Percentiles rank a stretch among this genome's conserved stretches.
These are phyloP conservation scores for Sinocyclocheilus anshuiensis DNA, from an alignment of 2,113 vertebrate genomes.

Conservation along the genomic window DNA sequence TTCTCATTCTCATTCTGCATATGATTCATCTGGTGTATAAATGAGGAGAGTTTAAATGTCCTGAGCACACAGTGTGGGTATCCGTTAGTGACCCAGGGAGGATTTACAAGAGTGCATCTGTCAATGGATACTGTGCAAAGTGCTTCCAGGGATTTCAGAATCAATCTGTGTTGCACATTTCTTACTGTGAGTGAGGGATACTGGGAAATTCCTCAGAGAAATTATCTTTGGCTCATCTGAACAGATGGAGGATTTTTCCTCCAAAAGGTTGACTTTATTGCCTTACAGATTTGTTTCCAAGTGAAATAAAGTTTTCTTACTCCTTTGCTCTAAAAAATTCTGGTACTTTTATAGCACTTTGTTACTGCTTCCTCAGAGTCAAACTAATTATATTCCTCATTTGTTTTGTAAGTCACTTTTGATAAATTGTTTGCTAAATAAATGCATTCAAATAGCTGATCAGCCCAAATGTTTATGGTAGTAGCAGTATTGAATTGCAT, in stretches of 20 bases:
- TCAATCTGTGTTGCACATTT: neutral
- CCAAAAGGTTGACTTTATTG: neutral
- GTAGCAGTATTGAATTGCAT: neutral
- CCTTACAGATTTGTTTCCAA: neutral
- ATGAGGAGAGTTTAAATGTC: neutral
- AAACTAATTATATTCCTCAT: neutral
- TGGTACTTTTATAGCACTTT: neutral
- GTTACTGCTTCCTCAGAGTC: neutral
- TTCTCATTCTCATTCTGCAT: neutral
- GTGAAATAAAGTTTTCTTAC: neutral
- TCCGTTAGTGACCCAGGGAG: constrained; percentile 1
- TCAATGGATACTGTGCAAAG: constrained; percentile 5
- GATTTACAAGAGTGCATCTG: constrained; percentile 30
- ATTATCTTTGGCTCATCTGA: neutral
- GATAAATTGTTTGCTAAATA: neutral
- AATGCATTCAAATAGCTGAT: neutral
- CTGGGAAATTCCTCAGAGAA: neutral
- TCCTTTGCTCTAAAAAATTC: neutral
- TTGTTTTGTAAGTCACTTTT: neutral
- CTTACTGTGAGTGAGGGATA: neutral
- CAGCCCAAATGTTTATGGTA: neutral
- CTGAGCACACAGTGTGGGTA: neutral
- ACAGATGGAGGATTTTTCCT: constrained; percentile 1
- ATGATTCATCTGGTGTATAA: neutral
- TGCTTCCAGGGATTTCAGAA: constrained; percentile 5